Evolutionary conservation across 1,140 invertebrate genomes (phyloP).

Genomic region (Streblospio benedicti): DNA sequence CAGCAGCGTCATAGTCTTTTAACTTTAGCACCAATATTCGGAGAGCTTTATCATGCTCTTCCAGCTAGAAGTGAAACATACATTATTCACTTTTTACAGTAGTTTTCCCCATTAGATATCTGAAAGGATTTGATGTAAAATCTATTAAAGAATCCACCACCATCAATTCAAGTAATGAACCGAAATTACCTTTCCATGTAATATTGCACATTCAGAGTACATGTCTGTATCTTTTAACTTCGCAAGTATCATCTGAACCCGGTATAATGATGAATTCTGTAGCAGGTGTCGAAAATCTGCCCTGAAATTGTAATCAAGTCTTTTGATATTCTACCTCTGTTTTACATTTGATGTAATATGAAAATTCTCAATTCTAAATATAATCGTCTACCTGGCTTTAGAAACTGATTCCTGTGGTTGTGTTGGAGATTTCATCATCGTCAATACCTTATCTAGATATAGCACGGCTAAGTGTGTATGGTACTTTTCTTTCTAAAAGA

Average conservation of each 20-base stretch:
- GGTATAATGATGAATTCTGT: constrained; percentile 46
- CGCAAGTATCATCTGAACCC: constrained; percentile 47
- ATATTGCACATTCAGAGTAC: constrained; percentile 50
- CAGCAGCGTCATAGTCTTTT: constrained; percentile 48
- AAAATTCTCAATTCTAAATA: too few relatives aligned
- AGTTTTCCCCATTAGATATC: too few relatives aligned
- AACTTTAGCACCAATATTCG: constrained; percentile 50
- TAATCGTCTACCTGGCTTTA: constrained; percentile 41
- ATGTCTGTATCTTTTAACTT: constrained; percentile 47
- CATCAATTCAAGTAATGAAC: background rate
- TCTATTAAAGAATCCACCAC: too few relatives aligned
- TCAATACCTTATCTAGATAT: constrained; percentile 48
- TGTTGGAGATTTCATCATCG: constrained; percentile 34
- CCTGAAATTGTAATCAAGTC: too few relatives aligned
- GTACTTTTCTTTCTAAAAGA: constrained; percentile 50
- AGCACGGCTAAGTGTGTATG: constrained; percentile 51
- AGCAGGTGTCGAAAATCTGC: constrained; percentile 48
- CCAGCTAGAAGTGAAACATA: constrained; percentile 37
- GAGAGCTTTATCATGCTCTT: constrained; percentile 53
- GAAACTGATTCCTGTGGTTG: constrained; percentile 34
- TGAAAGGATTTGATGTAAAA: too few relatives aligned
- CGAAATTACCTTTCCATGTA: constrained; percentile 49
- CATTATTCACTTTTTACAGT: background rate
- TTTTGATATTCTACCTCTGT: too few relatives aligned
- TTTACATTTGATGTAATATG: too few relatives aligned